Percentiles rank a stretch among this genome's conserved stretches.
These are phyloP conservation scores for Clarias fuscus DNA, from an alignment of 2,797 vertebrate genomes.

Conservation along the genomic window DNA sequence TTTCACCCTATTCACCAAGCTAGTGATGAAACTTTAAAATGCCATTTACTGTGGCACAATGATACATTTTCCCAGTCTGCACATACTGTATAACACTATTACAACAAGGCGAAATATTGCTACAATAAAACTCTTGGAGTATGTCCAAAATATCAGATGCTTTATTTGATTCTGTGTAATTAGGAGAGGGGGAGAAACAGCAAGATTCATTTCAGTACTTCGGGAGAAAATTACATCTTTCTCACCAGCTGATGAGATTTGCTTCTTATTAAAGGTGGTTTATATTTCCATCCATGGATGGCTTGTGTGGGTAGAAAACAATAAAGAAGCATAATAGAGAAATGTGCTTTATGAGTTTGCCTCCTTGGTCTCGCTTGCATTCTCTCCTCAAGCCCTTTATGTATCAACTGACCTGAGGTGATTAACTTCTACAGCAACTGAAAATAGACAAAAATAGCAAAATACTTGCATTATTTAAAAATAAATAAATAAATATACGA, in stretches of 20 bases:
- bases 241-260: slow-evolving; percentile 58
- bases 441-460: background rate
- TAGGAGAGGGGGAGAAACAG: slow-evolving; percentile 51
- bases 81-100: slow-evolving; percentile 48
- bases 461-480: background rate
- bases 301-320: slow-evolving; percentile 49
- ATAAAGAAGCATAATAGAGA: slow-evolving; percentile 59
- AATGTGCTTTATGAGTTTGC: slow-evolving; percentile 51
- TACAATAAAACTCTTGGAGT: slow-evolving; percentile 50
- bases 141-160: slow-evolving; percentile 47
- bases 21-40: slow-evolving; percentile 53
- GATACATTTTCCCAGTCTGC: slow-evolving; percentile 48
- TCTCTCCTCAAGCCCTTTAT: background rate
- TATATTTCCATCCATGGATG: slow-evolving; percentile 50
- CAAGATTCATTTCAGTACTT: slow-evolving; percentile 56
- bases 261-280: slow-evolving; percentile 60
- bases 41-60: slow-evolving; percentile 47
- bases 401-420: slow-evolving; percentile 49
- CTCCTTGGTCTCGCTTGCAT: slow-evolving; percentile 30
- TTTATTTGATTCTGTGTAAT: slow-evolving; percentile 60
- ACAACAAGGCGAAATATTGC: slow-evolving; percentile 44
- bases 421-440: slow-evolving; percentile 49
- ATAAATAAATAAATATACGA: too few relatives aligned
- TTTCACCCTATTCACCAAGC: slow-evolving; percentile 20
- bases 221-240: slow-evolving; percentile 44